These are phyloP conservation scores for Micropoecilia bifurca DNA, from an alignment of 2,797 vertebrate genomes.

Conservation along the genomic window DNA sequence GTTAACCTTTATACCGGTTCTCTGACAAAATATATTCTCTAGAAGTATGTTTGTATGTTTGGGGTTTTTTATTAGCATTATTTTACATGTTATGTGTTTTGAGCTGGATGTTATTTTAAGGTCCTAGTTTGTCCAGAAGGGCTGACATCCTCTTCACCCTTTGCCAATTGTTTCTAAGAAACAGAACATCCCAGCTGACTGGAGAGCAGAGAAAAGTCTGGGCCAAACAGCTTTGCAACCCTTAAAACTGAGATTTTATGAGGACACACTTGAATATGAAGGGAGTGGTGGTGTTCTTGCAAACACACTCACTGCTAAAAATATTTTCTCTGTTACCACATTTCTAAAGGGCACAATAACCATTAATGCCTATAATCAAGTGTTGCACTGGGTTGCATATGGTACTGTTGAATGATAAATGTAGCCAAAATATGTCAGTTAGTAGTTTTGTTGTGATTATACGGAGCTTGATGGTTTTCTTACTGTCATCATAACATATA, in stretches of 20 bases:
- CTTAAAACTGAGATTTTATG: constrained; percentile 1
- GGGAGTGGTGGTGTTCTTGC: background rate
- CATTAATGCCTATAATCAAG: too few species aligned
- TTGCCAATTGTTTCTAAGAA: background rate
- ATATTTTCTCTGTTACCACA: background rate
- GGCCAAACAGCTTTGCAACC: background rate
- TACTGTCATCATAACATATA: too few species aligned
- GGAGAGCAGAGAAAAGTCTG: background rate
- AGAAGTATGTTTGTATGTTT: background rate
- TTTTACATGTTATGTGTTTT: background rate
- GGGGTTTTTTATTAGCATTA: background rate
- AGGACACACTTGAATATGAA: background rate
- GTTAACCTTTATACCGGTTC: background rate
- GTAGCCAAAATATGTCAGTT: too few species aligned
- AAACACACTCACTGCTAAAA: background rate
- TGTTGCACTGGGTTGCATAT: too few species aligned
- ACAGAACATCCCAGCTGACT: background rate
- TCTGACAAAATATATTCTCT: background rate
- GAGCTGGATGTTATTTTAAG: background rate
- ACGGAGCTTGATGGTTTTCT: too few species aligned
- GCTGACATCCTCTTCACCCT: background rate
- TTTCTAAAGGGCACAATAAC: too few species aligned
- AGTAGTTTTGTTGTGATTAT: too few species aligned
- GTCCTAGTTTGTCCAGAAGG: background rate
- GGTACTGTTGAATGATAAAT: too few species aligned